Conservation (phyloP, 2,888 invertebrate genomes). For the Drosophila setosimentum region DNA sequence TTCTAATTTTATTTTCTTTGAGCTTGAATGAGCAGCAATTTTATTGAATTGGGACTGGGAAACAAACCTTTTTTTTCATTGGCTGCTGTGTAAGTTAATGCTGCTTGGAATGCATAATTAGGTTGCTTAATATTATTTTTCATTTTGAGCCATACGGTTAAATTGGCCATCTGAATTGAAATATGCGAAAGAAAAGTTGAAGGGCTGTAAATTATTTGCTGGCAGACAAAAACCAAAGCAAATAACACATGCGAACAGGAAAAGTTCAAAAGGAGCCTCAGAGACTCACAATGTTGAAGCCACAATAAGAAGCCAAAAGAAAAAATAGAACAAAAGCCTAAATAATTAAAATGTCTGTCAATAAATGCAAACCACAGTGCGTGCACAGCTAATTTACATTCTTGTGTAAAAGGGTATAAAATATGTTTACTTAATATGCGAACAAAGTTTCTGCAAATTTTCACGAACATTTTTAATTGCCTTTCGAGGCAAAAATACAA, state of each 20-base stretch:
- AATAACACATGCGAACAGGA: conserved; percentile 33
- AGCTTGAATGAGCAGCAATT: conserved; percentile 46
- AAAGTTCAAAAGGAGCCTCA: conserved; percentile 47
- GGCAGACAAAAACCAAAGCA: conserved; percentile 43
- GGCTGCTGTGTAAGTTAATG: conserved; percentile 35
- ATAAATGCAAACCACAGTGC: conserved; percentile 35
- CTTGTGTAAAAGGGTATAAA: not conserved
- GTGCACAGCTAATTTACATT: conserved; percentile 2
- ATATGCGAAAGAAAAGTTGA: not conserved
- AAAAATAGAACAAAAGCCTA: conserved; percentile 15
- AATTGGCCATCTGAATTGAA: conserved; percentile 6
- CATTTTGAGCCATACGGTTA: not conserved
- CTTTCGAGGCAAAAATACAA: not conserved
- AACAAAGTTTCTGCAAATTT: conserved; percentile 8
- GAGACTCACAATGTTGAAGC: conserved; percentile 4
- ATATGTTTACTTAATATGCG: conserved; percentile 12
- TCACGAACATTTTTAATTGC: conserved; percentile 33
- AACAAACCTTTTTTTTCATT: conserved; percentile 37
- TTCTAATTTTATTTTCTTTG: conserved; percentile 52
- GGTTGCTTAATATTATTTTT: conserved; percentile 42
- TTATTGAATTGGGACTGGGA: conserved; percentile 19
- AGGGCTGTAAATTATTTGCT: conserved; percentile 18
- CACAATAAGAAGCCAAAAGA: conserved; percentile 1
- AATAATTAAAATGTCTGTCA: conserved; percentile 43
- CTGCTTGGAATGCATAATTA: conserved; percentile 63